These are phyloP conservation scores for Calyptomena viridis DNA, from an alignment of 2,113 vertebrate species.

Conservation along the genomic window DNA sequence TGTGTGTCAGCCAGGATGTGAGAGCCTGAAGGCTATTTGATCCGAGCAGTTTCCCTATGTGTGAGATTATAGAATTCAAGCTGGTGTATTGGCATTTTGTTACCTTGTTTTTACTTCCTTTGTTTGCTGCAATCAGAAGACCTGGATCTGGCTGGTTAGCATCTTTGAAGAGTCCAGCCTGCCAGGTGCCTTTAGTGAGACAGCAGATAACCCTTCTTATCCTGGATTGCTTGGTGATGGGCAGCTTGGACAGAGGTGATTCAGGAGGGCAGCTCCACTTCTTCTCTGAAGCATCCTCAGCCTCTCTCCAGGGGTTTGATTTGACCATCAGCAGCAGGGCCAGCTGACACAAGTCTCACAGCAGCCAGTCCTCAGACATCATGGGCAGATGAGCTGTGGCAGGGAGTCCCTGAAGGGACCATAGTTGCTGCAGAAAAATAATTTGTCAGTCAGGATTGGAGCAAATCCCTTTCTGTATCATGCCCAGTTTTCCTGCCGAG, in stretches of 20 bases:
- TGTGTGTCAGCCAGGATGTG: background rate
- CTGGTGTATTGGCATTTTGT: background rate
- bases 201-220: background rate
- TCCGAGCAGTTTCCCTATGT: background rate
- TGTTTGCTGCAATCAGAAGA: background rate
- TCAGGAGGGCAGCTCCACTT: background rate
- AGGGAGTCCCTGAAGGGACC: background rate
- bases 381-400: background rate
- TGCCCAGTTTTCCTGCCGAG: background rate
- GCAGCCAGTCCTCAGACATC: background rate
- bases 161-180: background rate
- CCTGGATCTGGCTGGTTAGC: background rate
- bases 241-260: background rate
- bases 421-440: background rate
- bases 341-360: background rate
- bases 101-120: background rate
- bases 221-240: background rate
- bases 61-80: background rate
- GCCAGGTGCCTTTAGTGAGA: background rate
- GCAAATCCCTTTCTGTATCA: background rate
- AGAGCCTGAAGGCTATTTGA: background rate
- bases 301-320: background rate
- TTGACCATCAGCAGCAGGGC: background rate
- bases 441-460: background rate
- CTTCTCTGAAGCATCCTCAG: background rate